Evolutionary conservation across 2,888 invertebrate species (phyloP), one percentile per base, ranked within the genome.

Genomic region (Ormyrus nitidulus): DNA sequence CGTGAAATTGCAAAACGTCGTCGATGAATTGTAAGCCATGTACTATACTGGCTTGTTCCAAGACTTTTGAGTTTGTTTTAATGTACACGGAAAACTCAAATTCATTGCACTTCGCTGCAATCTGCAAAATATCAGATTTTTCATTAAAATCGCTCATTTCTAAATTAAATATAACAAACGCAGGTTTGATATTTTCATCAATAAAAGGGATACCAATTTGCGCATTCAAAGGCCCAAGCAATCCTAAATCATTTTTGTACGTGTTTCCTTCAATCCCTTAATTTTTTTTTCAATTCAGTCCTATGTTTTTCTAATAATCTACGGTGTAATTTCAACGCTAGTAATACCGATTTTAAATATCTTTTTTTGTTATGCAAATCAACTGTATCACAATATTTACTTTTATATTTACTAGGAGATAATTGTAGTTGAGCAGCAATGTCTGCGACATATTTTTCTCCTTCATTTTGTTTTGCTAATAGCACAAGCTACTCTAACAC

Each of bases 251-350:
- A 8, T 61, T 69, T 72, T 79, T 70, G 56, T 82, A 81, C 9
- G 74, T 78, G 10, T 44, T 75, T 51, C 83, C 83, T 77, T 82
- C 78, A 51, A 11, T 68, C 11, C 54, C n/a, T 80, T 82, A 79
- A 58, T 79, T 81, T 74, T 81, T 83, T 73, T 77, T 66, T 79
- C 11, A 81, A 53, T 19, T 69, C 81, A 53, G 69, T 72, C 54
- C 79, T 83, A 8, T n/a, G 59, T 68, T 82, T 81, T 65, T 82
- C 81, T 54, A 78, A 68, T 58, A 64, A 44, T 75, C 62, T 54
- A 49, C 79, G 68, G 44, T 46, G 46, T 19, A 9, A 59, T 69
- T 74, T 79, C 13, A 62, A 74, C 5, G 11, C 46, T n/a, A 5
- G 53, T 46, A 51, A 46, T 19, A 49, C 1, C 10, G 74, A 64